Base-by-base conservation (phyloP, 2,797 vertebrate genomes). In the Notolabrus celidotus region DNA sequence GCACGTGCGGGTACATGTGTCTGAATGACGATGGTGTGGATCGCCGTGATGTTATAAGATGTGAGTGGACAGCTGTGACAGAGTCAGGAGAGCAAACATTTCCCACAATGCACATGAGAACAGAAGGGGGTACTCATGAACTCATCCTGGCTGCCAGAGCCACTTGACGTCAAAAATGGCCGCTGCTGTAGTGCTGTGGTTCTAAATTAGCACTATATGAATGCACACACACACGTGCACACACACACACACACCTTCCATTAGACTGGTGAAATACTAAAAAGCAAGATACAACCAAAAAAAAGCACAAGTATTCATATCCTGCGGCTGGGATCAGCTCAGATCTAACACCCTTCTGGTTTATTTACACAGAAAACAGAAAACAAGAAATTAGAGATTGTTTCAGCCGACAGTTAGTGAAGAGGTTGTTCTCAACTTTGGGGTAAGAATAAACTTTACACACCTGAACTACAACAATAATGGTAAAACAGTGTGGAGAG, bases 41-140 rank as follows among this genome's bases (percentile, higher is more conserved):
- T 61, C 8, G 63, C 51, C 12, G 2, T 86, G 83, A 83, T 22
- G 45, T 76, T 79, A 86, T 78, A 42, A 20, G 34, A 92, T 85
- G 72, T 56, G 73, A 91, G 76, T 58, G 66, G 88, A 89, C 87
- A 89, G 87, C 88, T 82, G 84, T 71, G 91, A 86, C 76, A 77
- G 66, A 79, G 82, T 86, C 75, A 80, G 88, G 69, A 77, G 81
- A 86, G 81, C 76, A 55, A 82, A 72, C 80, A 57, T 84, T 86
- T 81, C 77, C 84, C 81, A 81, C 83, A 76, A 81, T 80, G 73
- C 77, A 79, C 83, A 88, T 60, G 80, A 84, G 77, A 85, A 86
- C 86, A 84, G 82, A 84, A 78, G 83, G 74, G 68, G 83, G 75
- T 76, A 64, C 81, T 90, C 81, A 86, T 90, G 78, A 86, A 88